phyloP scores from a whole-genome alignment of 2,797 vertebrate species.

The Denticeps clupeoides region DNA sequence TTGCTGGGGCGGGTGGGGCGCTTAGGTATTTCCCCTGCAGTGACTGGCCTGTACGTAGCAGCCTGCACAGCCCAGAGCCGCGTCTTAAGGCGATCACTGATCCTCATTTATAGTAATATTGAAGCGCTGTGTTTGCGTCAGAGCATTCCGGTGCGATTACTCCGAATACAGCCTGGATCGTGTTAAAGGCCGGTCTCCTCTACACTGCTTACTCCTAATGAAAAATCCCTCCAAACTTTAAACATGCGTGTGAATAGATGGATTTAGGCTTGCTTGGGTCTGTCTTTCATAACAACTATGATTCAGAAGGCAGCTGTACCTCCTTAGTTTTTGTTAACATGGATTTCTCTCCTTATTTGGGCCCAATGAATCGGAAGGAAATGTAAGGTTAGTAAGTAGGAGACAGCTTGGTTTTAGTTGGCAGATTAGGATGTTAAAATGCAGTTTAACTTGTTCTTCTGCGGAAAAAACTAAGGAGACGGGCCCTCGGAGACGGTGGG shows the following conservation, averaged over 20 bases:
- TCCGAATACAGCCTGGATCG: conserved; percentile 38
- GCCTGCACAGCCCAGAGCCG: conserved; percentile 36
- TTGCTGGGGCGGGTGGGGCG: conserved; percentile 25
- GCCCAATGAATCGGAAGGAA: too few species aligned
- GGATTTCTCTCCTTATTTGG: not conserved
- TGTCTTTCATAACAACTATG: not conserved
- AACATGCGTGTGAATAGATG: conserved; percentile 14
- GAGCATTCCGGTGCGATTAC: conserved; percentile 55
- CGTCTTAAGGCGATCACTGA: conserved; percentile 30
- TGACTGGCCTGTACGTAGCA: conserved; percentile 40
- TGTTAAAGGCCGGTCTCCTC: not conserved
- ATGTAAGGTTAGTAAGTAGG: too few species aligned
- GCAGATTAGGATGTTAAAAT: too few species aligned
- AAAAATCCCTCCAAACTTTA: conserved; percentile 10
- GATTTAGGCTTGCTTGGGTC: not conserved
- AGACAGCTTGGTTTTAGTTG: conserved; percentile 23
- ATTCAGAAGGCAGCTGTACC: not conserved
- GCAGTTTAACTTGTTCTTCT: too few species aligned
- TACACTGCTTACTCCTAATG: not conserved
- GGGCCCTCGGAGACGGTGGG: conserved; percentile 26
- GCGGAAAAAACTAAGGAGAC: too few species aligned
- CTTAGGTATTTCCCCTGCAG: too few species aligned
- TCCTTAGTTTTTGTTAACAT: not conserved
- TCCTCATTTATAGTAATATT: conserved; percentile 53
- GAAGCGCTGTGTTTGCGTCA: conserved; percentile 48